Evolutionary conservation across 2,113 vertebrate genomes (phyloP), one percentile per base, ranked within the genome.

Genomic region (Dipodomys stephensi): DNA sequence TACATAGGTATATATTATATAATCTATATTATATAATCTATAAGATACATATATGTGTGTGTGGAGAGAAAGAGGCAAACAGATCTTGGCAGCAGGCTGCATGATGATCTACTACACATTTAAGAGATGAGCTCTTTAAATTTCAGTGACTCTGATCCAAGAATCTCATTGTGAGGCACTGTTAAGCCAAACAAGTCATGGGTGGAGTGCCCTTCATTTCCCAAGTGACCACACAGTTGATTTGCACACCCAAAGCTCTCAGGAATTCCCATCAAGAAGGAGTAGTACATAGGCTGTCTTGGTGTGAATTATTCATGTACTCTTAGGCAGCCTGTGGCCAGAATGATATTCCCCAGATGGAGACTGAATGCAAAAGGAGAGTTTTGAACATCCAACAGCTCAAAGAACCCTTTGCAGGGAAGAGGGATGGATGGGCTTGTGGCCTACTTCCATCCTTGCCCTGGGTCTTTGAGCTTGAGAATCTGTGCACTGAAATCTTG

Each of bases 261-360:
- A 30, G 39, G 32, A 88, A 81, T 19, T 35, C 60, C 4, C 88
- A 28, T 92, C 91, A 85, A 74, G 46, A 77, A 67, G 64, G 77
- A 90, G 53, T 57, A 57, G 53, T 57, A 13, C 53, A 2, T 57
- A 57, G 53, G 53, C 15, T 57, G 78, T 78, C 57, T 7, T n/a
- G 69, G n/a, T 74, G 57, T 78, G 91, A 93, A 82, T 95, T 96
- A 93, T 91, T 92, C 82, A 16, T 80, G 80, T 23, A 4, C 27
- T 71, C 0, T 73, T 96, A 86, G 97, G 92, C 57, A 92, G 86
- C 60, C 91, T 88, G 27, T 87, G 90, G 91, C 85, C 96, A 88
- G 88, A 96, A n/a, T n/a, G 62, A 60, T 65, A 87, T 76, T 62
- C 73, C 53, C 60, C 87, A 76, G 81, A 91, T 88, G 67, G 85